These are phyloP conservation scores for Progne subis DNA, from an alignment of 2,113 vertebrate genomes.

Conservation along the genomic window DNA sequence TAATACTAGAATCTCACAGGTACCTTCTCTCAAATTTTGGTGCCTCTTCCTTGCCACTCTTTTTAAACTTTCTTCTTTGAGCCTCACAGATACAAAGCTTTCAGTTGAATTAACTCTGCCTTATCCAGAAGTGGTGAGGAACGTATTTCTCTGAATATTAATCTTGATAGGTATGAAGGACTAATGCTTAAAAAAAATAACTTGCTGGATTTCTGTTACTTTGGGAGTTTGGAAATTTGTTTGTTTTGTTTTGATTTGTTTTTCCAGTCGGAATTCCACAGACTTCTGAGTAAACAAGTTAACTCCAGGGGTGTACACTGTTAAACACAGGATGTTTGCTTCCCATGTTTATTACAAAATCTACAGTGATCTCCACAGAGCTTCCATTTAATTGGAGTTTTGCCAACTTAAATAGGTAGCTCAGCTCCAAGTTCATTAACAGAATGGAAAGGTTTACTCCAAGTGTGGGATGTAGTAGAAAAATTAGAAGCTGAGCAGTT, in stretches of 20 bases:
- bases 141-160: neutral
- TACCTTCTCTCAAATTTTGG: neutral
- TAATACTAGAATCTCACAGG: neutral
- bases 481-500: neutral
- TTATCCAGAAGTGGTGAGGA: neutral
- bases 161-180: neutral
- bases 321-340: neutral
- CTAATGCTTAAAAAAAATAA: neutral
- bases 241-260: neutral
- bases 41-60: neutral
- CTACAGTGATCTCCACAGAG: neutral
- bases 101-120: neutral
- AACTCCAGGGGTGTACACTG: neutral
- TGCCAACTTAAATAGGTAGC: neutral
- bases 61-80: neutral
- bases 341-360: neutral
- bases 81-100: neutral
- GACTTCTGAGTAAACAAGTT: neutral
- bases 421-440: constrained; percentile 9
- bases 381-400: constrained; percentile 24
- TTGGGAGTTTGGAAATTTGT: neutral
- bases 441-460: constrained; percentile 9
- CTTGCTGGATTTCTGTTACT: neutral
- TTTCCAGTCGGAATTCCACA: neutral
- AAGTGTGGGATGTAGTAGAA: neutral